Evolutionary conservation across 2,113 vertebrate genomes (phyloP).

Genomic region (Columba livia): DNA sequence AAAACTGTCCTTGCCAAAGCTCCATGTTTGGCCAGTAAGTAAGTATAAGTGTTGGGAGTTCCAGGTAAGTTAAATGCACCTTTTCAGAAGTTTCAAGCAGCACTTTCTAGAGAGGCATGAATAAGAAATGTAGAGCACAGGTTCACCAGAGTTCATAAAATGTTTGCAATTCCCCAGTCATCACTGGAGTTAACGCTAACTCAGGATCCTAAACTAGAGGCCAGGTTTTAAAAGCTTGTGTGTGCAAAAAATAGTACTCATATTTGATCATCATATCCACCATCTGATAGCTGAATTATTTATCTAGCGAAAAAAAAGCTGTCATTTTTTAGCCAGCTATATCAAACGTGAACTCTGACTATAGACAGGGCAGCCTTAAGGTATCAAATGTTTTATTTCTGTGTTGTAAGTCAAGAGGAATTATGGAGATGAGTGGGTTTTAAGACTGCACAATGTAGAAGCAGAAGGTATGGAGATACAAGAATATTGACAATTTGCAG

Average conservation of each 20-base stretch:
- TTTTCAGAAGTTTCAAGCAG: not conserved
- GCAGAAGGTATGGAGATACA: not conserved
- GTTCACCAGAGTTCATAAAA: not conserved
- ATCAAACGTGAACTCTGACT: not conserved
- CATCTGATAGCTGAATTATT: not conserved
- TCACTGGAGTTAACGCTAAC: not conserved
- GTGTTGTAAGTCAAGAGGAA: not conserved
- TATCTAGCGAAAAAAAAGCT: not conserved
- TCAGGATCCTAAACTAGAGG: not conserved
- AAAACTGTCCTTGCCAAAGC: not conserved
- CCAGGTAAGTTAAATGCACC: not conserved
- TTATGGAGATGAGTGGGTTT: not conserved
- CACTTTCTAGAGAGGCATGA: not conserved
- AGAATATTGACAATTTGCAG: not conserved
- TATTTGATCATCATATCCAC: not conserved
- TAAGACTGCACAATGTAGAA: not conserved
- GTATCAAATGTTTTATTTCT: not conserved
- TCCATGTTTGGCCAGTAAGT: no score
- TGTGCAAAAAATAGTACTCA: not conserved
- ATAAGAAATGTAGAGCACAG: not conserved
- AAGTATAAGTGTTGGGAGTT: not conserved
- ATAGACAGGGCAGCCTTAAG: not conserved
- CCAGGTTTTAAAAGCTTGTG: constrained; percentile 10
- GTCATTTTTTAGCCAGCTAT: not conserved
- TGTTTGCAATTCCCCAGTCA: not conserved